Base-by-base conservation (phyloP, 2,888 invertebrate species). In the Psylliodes chrysocephalus region DNA sequence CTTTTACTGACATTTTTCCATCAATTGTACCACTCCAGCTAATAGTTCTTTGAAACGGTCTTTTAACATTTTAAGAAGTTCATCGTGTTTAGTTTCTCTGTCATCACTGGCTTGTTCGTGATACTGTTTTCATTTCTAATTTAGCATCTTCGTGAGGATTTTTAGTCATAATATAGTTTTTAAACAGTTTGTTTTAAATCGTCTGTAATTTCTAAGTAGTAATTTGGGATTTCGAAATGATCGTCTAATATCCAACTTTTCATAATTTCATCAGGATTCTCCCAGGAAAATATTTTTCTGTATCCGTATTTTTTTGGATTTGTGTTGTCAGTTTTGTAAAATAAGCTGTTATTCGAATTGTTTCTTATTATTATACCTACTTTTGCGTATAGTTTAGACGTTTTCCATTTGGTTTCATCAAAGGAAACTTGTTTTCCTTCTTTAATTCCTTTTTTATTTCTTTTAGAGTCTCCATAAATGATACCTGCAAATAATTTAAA, bases 241-340 rank as follows among this genome's bases (percentile, higher is more conserved):
- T 17, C 30, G 2, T 66, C 60, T 12, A 47, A 10, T 2, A 40
- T 52, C 68, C 68, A 70, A n/a, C 25, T 62, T 35, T 51, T 44
- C 33, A 52, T 61, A n/a, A 65, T 51, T 5, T 55, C 44, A 17
- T 61, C 64, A 18, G 47, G n/a, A 8, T 59, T 51, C 52, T 70
- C 70, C 70, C 70, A 70, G 2, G 61, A 25, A 28, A 69, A 57
- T 2, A 62, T 17, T 28, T 66, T 54, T 5, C 70, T 63, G 44
- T 65, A 57, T 8, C 68, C 68, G 28, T 68, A 70, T 38, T 65
- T 67, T 22, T 40, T 47, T 8, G 57, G 57, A 0, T 70, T 53
- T 12, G 40, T 62, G 0, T 57, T 10, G 19, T 66, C n/a, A n/a
- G 57, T 66, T 40, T 46, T 54, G 38, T 56, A 70, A 54, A 65